Base-by-base conservation (phyloP, 2,888 invertebrate genomes). In the Isoperla grammatica region DNA sequence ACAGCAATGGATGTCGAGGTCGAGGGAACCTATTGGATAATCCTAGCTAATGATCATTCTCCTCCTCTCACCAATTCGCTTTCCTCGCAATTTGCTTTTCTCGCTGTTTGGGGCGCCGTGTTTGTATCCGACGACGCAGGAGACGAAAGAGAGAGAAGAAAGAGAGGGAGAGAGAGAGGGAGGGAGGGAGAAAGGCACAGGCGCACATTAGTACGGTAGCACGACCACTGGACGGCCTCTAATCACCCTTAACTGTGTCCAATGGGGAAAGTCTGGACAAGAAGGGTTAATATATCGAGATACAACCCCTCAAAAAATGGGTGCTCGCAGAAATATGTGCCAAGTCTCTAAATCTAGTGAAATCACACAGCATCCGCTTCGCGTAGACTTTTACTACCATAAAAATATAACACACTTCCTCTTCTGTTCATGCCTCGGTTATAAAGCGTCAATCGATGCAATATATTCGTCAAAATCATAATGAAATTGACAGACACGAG, bases 31-130 rank as follows among this genome's bases (percentile, higher is more conserved):
- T 46, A 13, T 39, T 35, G 63, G 69, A 71, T 70, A 71, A 71
- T 70, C 69, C 70, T 65, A 64, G 69, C 69, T 71, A 71, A 71
- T 69, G 71, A 70, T 70, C 60, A 50, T 53, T 53, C 39, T 49
- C 49, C 37, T 17, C 15, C 53, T 53, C 39, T 19, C 39, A 53
- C 20, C 53, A 53, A 53, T 53, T 11, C 29, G 29, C 15, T 11
- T 53, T 53, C 39, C n/a, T 39, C 20, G 60, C 60, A 58, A 57
- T 62, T 57, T 62, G 57, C 55, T 58, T 59, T 53, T 56, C 50
- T 39, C 58, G 17, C 49, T 49, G 35, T 49, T 37, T 37, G 12
- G 40, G 29, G 35, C 19, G 13, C 42, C 43, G 42, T 45, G 35
- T 19, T 56, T 29, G 46, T 8, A 39, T 43, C 48, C 48, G 20